Conservation (phyloP, 1,140 invertebrate species). For the Brachionus paranguensis region DNA sequence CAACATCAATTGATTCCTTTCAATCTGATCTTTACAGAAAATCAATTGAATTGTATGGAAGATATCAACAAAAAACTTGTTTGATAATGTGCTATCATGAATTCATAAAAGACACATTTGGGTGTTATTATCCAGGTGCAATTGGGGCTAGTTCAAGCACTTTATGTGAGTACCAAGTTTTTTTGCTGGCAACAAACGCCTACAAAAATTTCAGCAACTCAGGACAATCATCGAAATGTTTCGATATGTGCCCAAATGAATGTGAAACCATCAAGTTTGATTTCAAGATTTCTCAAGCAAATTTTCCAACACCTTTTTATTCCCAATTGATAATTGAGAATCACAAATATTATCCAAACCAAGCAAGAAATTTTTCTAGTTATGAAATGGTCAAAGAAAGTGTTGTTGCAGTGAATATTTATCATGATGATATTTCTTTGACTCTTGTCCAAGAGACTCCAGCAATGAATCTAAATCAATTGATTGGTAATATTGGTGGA, state of each 20-base stretch:
- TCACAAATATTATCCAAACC: background rate
- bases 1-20: background rate
- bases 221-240: background rate
- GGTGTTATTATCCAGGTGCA: background rate
- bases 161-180: background rate
- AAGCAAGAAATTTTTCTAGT: background rate
- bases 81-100: background rate
- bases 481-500: constrained; percentile 12
- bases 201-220: background rate
- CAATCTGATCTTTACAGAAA: background rate
- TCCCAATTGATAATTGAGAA: background rate
- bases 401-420: constrained; percentile 13
- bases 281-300: background rate
- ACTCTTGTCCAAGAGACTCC: background rate
- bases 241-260: background rate
- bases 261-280: background rate
- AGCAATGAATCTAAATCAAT: background rate
- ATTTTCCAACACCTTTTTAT: constrained; percentile 10
- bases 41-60: background rate
- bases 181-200: background rate
- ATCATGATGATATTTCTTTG: background rate
- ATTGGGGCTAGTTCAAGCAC: background rate
- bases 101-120: background rate
- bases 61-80: background rate
- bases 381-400: background rate